These are phyloP conservation scores for Phrixothrix hirtus DNA, from an alignment of 2,888 invertebrate species.

Conservation along the genomic window DNA sequence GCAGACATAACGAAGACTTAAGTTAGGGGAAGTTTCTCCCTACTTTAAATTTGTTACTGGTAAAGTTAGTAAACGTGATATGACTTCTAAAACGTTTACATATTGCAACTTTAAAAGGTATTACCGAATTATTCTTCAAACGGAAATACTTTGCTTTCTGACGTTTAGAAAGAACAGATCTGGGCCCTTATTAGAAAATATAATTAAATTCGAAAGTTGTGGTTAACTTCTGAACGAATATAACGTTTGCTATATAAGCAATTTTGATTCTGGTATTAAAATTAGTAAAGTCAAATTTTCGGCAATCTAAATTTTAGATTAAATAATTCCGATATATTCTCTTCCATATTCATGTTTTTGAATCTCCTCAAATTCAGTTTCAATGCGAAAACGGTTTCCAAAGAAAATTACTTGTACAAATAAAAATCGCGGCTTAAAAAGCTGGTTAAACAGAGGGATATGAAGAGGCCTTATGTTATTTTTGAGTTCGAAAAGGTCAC, in stretches of 20 bases:
- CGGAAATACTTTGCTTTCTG: no score
- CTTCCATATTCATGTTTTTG: slow-evolving; percentile 9
- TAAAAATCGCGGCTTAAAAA: slow-evolving; percentile 8
- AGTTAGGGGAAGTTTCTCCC: not conserved
- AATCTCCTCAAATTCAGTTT: slow-evolving; percentile 3
- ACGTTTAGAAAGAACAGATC: no score
- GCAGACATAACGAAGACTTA: not conserved
- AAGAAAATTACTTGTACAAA: slow-evolving; percentile 12
- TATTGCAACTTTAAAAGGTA: not conserved
- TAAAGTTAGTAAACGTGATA: not conserved
- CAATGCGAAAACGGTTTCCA: not conserved
- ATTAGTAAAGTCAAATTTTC: slow-evolving; percentile 5
- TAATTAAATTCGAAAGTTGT: slow-evolving; percentile 10
- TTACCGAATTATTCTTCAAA: not conserved
- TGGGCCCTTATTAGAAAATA: slow-evolving; percentile 3
- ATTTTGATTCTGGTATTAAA: slow-evolving; percentile 4
- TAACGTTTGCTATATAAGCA: slow-evolving; percentile 6
- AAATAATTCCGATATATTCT: slow-evolving; percentile 6
- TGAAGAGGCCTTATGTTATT: no score
- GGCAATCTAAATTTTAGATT: slow-evolving; percentile 7
- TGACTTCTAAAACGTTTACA: not conserved
- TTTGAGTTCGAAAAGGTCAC: no score
- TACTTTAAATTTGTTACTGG: not conserved
- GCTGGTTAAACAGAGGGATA: slow-evolving; percentile 8
- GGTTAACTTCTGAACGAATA: not conserved